phyloP scores from a whole-genome alignment of 2,113 vertebrate genomes.

The Oreochromis spilurus region DNA sequence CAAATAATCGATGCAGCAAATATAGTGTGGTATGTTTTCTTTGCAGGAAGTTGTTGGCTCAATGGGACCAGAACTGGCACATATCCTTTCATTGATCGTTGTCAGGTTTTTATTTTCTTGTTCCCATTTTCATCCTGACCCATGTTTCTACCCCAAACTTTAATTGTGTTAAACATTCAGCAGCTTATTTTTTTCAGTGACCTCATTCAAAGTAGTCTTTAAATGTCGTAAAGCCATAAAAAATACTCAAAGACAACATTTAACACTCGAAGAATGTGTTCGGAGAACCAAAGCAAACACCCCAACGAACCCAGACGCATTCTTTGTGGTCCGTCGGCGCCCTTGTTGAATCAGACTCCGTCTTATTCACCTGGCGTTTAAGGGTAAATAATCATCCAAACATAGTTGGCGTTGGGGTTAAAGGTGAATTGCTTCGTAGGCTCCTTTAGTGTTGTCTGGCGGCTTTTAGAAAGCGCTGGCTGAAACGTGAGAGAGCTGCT shows the following conservation, averaged over 20 bases:
- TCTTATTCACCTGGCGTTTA: slow-evolving; percentile 12
- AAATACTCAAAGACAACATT: background rate
- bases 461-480: slow-evolving; percentile 7
- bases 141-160: background rate
- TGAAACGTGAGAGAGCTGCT: slow-evolving; percentile 27
- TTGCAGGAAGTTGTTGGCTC: background rate
- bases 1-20: slow-evolving; percentile 1
- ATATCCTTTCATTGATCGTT: background rate
- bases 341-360: background rate
- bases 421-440: slow-evolving; percentile 29
- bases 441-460: slow-evolving; percentile 18
- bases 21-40: background rate
- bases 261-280: background rate
- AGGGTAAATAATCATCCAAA: slow-evolving; percentile 39
- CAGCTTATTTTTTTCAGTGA: background rate
- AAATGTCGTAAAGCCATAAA: background rate
- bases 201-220: background rate
- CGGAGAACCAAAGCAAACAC: background rate
- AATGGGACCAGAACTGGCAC: background rate
- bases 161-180: background rate
- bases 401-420: slow-evolving; percentile 44
- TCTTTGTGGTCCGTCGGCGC: background rate
- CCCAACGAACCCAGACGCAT: background rate
- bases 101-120: background rate
- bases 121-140: background rate